These are phyloP conservation scores for Sericinus montela DNA, from an alignment of 2,888 invertebrate genomes.

Conservation along the genomic window DNA sequence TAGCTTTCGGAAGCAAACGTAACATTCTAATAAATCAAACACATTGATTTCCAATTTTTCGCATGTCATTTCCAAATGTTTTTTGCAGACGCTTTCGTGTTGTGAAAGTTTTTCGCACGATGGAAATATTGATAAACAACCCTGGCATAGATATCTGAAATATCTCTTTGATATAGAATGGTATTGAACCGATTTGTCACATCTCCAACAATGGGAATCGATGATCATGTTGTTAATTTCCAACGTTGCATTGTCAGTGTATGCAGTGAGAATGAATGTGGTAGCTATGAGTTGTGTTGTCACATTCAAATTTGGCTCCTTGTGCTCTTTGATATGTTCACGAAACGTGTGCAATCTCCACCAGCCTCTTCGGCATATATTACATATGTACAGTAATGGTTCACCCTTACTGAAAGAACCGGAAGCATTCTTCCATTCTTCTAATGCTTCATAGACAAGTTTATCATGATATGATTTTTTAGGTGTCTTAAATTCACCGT, in stretches of 20 bases:
- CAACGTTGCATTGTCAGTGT: background rate
- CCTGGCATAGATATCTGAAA: background rate
- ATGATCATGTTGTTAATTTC: background rate
- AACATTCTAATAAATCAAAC: background rate
- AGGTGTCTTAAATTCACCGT: background rate
- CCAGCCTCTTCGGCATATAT: conserved; percentile 11
- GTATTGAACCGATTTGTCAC: background rate
- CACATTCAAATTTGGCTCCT: background rate
- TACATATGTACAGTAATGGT: conserved; percentile 9
- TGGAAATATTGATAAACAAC: background rate
- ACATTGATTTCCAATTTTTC: background rate
- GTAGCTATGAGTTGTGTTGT: background rate
- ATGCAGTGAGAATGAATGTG: background rate
- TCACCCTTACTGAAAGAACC: background rate
- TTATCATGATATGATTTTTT: background rate
- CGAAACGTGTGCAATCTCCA: conserved; percentile 9
- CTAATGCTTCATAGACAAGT: background rate
- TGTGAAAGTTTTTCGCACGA: background rate
- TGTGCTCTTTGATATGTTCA: conserved; percentile 4
- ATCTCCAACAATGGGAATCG: background rate
- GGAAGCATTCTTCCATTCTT: background rate
- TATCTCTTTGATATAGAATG: background rate
- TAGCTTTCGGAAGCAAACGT: background rate
- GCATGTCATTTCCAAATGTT: background rate
- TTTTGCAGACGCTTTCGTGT: background rate